phyloP scores from a whole-genome alignment of 2,797 vertebrate genomes.

The Choloepus didactylus region DNA sequence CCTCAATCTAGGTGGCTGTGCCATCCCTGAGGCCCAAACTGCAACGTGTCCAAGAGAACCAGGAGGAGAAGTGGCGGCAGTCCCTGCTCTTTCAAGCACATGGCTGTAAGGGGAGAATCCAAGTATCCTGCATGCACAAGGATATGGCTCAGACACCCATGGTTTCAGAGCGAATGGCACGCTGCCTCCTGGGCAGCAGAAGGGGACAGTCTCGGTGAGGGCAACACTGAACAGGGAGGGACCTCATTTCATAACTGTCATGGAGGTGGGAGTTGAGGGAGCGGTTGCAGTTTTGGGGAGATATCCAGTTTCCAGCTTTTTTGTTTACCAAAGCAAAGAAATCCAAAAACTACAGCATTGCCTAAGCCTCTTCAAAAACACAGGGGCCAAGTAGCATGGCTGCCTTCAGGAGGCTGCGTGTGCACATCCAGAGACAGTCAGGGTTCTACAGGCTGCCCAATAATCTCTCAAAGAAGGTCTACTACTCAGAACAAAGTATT shows the following conservation, averaged over 20 bases:
- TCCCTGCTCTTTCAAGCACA: not conserved
- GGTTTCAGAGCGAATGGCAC: not conserved
- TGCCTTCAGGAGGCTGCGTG: not conserved
- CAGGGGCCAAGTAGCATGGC: not conserved
- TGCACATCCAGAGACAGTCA: not conserved
- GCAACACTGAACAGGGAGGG: not conserved
- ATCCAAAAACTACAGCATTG: not conserved
- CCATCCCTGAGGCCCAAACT: not conserved
- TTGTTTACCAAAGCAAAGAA: slow-evolving; percentile 67
- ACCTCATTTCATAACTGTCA: not conserved
- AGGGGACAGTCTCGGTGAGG: not conserved
- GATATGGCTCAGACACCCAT: not conserved
- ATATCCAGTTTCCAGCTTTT: slow-evolving; percentile 13
- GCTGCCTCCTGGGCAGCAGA: not conserved
- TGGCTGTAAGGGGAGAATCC: not conserved
- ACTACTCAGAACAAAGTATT: not conserved
- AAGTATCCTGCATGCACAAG: not conserved
- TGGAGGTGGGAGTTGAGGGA: not conserved
- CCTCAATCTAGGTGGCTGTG: not conserved
- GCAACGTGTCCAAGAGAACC: not conserved
- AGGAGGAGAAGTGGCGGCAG: not conserved
- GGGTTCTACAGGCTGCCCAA: not conserved
- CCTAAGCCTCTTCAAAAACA: slow-evolving; percentile 48
- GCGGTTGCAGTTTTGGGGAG: not conserved
- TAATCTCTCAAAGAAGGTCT: not conserved